These are phyloP conservation scores for Eilema sororculum DNA, from an alignment of 2,888 invertebrate species.

Conservation along the genomic window DNA sequence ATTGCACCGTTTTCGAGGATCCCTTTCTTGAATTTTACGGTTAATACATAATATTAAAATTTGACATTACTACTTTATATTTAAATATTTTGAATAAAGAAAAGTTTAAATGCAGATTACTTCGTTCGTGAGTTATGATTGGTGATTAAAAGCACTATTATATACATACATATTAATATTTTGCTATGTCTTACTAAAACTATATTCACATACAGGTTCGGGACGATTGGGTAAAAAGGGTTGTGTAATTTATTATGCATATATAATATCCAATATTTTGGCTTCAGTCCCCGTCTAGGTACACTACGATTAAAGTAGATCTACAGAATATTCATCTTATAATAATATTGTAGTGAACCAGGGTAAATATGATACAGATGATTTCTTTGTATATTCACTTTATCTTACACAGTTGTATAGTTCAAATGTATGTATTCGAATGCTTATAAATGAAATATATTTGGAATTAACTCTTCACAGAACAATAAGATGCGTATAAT, in stretches of 20 bases:
- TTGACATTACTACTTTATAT: conserved; percentile 48
- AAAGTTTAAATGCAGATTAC: conserved; percentile 48
- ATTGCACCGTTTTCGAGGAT: conserved; percentile 74
- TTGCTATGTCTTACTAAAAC: conserved; percentile 65
- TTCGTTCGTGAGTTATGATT: conserved; percentile 48
- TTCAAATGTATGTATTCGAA: conserved; percentile 59
- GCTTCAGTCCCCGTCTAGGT: conserved; percentile 65
- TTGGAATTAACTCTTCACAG: conserved; percentile 35
- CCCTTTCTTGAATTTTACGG: conserved; percentile 65
- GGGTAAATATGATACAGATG: conserved; percentile 68
- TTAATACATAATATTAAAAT: conserved; percentile 57
- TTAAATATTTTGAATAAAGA: conserved; percentile 54
- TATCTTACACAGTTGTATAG: conserved; percentile 54
- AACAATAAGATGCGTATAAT: conserved; percentile 24
- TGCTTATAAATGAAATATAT: conserved; percentile 40
- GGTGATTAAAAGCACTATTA: conserved; percentile 49
- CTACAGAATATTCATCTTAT: conserved; percentile 54
- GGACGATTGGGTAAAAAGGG: conserved; percentile 81
- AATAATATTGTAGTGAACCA: conserved; percentile 69
- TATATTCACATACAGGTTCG: conserved; percentile 72
- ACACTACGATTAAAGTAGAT: conserved; percentile 55
- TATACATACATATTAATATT: conserved; percentile 55
- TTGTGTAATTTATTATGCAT: conserved; percentile 84
- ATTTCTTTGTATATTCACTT: conserved; percentile 54
- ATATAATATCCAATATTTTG: conserved; percentile 75